Base-by-base conservation (phyloP, 2,888 invertebrate species). In the Sarcophaga caerulescens region DNA sequence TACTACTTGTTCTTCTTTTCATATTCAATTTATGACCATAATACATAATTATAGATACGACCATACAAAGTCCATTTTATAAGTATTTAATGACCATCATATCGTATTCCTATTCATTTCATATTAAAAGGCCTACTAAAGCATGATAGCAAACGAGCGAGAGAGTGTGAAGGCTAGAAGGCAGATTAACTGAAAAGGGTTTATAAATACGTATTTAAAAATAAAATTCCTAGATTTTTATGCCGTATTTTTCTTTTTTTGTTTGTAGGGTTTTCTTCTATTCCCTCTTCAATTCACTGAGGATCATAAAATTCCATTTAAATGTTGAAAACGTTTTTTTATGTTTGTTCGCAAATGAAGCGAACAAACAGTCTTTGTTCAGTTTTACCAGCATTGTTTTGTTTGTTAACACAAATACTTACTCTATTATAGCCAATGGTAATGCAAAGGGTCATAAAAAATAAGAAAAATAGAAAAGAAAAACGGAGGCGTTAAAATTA, bases 281-380 rank as follows among this genome's bases (percentile, higher is more conserved):
- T 68, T 69, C 63, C 3, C 19, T 47, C 12, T 68, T 69, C 69
- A 1, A 19, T 66, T 35, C 35, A 66, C n/a, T 44, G 66, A 12
- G 62, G 69, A 47, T 47, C 11, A 47, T 62, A 62, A 81, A 82
- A 82, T 71, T 79, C 79, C 60, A 70, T 79, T 85, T 82, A 85
- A 82, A 79, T 70, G 68, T 35, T 47, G 23, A 4, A 35, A 0
- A 2, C 6, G 6, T 35, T 35, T 35, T 35, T 35, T 1, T 35
- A 6, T 35, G 8, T 35, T 35, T 47, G 60, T 76, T 70, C 63
- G 47, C 57, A 76, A 82, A 82, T 76, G 78, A 85, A 68, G 75
- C 85, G 71, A n/a, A n/a, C 79, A 80, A 82, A 85, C 66, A 73
- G 76, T 62, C 75, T 79, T 82, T 85, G 78, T 81, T 81, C 70